phyloP scores from a whole-genome alignment of 2,888 invertebrate species.

The Temnothorax ravouxi region DNA sequence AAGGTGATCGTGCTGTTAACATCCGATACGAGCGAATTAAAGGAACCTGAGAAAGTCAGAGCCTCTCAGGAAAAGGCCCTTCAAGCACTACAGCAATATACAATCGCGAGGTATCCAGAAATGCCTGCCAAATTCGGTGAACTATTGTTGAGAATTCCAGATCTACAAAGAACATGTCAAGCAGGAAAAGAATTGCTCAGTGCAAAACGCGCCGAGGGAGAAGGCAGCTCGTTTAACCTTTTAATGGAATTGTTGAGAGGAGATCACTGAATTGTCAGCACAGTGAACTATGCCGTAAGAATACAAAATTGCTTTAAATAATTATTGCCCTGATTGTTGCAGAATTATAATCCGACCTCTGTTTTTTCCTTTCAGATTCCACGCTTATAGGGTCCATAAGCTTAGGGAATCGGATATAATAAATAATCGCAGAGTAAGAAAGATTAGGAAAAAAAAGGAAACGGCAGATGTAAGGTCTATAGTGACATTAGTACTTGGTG shows the following conservation, averaged over 20 bases:
- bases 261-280: constrained; percentile 91
- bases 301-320: not conserved
- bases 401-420: constrained; percentile 80
- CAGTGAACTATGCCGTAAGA: constrained; percentile 68
- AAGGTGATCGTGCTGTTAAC: constrained; percentile 85
- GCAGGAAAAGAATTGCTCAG: constrained; percentile 97
- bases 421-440: constrained; percentile 68
- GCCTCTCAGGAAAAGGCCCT: constrained; percentile 97
- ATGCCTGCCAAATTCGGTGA: constrained; percentile 98
- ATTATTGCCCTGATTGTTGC: not conserved
- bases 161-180: constrained; percentile 97
- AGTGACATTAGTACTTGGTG: constrained; percentile 83
- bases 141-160: constrained; percentile 96
- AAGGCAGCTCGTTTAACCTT: constrained; percentile 96
- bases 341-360: constrained; percentile 33
- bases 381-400: constrained; percentile 82
- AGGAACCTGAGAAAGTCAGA: constrained; percentile 97
- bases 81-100: constrained; percentile 97
- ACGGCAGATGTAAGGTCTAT: constrained; percentile 77
- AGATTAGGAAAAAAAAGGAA: constrained; percentile 59
- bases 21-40: constrained; percentile 95
- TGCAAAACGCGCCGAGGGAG: constrained; percentile 92
- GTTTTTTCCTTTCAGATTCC: constrained; percentile 80
- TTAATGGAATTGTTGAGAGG: constrained; percentile 98
- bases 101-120: constrained; percentile 95